phyloP scores from a whole-genome alignment of 2,113 vertebrate genomes.

The Pterocles gutturalis region DNA sequence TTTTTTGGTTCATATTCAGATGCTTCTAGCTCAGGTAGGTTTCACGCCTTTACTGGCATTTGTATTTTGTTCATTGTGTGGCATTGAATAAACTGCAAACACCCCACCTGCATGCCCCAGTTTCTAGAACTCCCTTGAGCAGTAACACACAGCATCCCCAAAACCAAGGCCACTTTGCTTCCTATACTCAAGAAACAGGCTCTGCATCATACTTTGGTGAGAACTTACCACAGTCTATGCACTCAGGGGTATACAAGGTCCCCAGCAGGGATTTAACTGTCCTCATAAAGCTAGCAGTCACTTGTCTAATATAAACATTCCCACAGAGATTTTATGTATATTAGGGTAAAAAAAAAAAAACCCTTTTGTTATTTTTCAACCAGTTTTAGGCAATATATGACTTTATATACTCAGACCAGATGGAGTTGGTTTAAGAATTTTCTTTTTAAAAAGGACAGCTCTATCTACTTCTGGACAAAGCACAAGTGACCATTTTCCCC shows the following conservation, averaged over 20 bases:
- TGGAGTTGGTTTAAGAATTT: not conserved
- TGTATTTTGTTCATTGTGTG: not conserved
- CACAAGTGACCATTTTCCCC: not conserved
- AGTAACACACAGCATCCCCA: accelerated
- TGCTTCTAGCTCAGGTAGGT: not conserved
- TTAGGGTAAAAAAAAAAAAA: not conserved
- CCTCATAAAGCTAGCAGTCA: not conserved
- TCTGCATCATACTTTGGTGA: not conserved
- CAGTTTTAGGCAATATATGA: not conserved
- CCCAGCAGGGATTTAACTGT: not conserved
- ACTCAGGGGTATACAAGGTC: not conserved
- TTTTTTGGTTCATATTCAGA: not conserved
- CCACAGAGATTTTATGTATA: not conserved
- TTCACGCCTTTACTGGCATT: accelerated
- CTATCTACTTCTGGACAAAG: not conserved
- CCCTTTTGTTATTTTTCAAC: not conserved
- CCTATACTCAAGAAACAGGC: not conserved
- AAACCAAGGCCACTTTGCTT: not conserved
- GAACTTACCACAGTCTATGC: not conserved
- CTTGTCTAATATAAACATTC: not conserved
- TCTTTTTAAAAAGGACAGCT: not conserved
- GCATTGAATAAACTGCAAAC: not conserved
- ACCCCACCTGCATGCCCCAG: accelerated
- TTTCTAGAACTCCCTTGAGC: not conserved
- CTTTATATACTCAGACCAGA: accelerated